Conservation (phyloP, 2,113 vertebrate species). For the Hippocampus zosterae region DNA sequence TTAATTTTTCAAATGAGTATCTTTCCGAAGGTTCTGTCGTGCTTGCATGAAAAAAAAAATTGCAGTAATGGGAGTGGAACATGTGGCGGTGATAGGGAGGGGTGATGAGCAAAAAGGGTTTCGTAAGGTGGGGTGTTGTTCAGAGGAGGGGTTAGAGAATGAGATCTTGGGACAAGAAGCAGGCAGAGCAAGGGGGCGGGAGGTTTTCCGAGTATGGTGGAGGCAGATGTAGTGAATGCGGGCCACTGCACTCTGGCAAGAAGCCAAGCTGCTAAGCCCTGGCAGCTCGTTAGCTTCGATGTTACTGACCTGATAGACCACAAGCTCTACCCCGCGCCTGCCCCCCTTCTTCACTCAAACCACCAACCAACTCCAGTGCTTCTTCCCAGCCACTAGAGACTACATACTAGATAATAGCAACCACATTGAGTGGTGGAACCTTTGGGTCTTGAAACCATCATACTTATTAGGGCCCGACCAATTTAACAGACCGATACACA, state of each 20-base stretch:
- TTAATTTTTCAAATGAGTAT: constrained; percentile 13
- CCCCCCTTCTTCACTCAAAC: constrained; percentile 5
- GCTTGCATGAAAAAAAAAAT: neutral
- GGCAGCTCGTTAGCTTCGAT: constrained; percentile 66
- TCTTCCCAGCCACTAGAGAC: neutral
- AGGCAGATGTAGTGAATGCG: constrained; percentile 39
- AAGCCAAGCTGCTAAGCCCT: constrained; percentile 60
- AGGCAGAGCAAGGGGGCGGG: neutral
- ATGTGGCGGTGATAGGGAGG: neutral
- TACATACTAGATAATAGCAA: neutral
- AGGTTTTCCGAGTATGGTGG: neutral
- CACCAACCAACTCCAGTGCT: neutral
- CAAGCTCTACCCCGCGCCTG: constrained; percentile 21
- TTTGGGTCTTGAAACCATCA: neutral
- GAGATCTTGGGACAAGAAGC: constrained; percentile 12
- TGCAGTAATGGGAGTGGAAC: neutral
- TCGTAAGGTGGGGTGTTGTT: constrained; percentile 19
- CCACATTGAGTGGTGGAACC: neutral
- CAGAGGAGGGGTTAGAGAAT: neutral
- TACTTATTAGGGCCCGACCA: neutral
- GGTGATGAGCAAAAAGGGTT: neutral
- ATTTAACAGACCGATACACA: too few species aligned
- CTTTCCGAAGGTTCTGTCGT: constrained; percentile 16
- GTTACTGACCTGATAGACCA: constrained; percentile 71
- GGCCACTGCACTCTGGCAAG: constrained; percentile 50